Evolutionary conservation across 2,888 invertebrate genomes (phyloP), one percentile per base, ranked within the genome.

Genomic region (Trachelus iudaicus): DNA sequence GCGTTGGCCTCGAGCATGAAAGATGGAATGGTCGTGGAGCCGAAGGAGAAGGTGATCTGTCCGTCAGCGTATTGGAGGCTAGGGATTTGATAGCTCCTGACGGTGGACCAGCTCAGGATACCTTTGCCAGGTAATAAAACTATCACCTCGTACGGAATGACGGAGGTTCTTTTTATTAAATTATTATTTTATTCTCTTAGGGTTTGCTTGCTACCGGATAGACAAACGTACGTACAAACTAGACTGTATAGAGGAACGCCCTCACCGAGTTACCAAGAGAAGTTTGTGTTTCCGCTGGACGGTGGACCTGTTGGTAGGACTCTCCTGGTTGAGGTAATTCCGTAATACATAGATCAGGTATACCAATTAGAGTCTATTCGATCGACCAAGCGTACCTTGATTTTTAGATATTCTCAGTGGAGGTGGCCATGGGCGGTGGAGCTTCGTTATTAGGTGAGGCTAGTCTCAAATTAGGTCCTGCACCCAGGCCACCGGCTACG

Each of bases 191-290:
- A 31, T 31, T 71, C 71, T 81, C 81, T 6, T 73, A 90, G 95
- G 86, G 95, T 96, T 77, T 95, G 95, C 86, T 92, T 96, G 75
- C 93, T 95, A 71, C 96, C 96, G 12, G 95, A 96, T 88, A 94
- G 94, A 85, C 93, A 94, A 69, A 93, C 94, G 15, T 94, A 94
- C 86, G 94, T 94, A 90, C 95, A 95, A 92, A 96, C 95, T 40
- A 94, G 94, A 92, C 94, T 96, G 73, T 95, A 95, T 85, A 93
- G 94, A 83, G 93, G 94, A 81, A 94, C 95, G 3, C 93, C 94
- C 79, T 95, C 95, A 81, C 96, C 96, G 0, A 94, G 95, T 80
- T 97, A 95, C 90, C 96, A 96, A 87, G 96, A 97, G 89, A 94
- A 95, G 79, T 96, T 96, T 89, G 92, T 95, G 82, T 96, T 91